Evolutionary conservation across 2,888 invertebrate genomes (phyloP).

Genomic region (Rapana venosa): DNA sequence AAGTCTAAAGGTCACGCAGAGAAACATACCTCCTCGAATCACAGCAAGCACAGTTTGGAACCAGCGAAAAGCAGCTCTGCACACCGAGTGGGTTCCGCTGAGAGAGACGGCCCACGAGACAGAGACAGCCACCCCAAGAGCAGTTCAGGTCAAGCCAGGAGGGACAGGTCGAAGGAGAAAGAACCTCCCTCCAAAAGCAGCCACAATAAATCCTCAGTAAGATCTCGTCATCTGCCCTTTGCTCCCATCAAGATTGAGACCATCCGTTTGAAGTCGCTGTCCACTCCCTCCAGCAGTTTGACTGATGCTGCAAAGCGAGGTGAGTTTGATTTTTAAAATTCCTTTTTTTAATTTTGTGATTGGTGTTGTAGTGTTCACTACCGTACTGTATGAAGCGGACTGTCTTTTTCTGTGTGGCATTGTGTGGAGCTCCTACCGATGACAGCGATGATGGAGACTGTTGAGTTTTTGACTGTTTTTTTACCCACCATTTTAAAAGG

Average conservation of each 20-base stretch:
- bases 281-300: neutral
- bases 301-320: conserved; percentile 26
- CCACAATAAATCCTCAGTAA: neutral
- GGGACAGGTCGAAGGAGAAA: conserved; percentile 2
- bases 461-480: too few relatives aligned
- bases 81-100: too few relatives aligned
- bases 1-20: neutral
- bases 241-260: conserved; percentile 33
- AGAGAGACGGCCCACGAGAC: conserved; percentile 6
- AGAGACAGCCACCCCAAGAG: conserved; percentile 14
- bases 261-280: conserved; percentile 5
- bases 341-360: too few relatives aligned
- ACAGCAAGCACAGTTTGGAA: neutral
- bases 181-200: neutral
- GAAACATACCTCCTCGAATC: neutral
- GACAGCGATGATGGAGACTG: too few relatives aligned
- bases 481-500: too few relatives aligned
- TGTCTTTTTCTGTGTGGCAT: too few relatives aligned
- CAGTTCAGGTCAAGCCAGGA: neutral
- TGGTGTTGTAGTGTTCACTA: too few relatives aligned
- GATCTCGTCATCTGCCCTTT: conserved; percentile 31
- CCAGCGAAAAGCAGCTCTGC: neutral
- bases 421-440: too few relatives aligned
- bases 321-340: neutral
- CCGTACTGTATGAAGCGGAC: too few relatives aligned